Conservation (phyloP, 2,797 vertebrate species). For the Rousettus madagascariensis region DNA sequence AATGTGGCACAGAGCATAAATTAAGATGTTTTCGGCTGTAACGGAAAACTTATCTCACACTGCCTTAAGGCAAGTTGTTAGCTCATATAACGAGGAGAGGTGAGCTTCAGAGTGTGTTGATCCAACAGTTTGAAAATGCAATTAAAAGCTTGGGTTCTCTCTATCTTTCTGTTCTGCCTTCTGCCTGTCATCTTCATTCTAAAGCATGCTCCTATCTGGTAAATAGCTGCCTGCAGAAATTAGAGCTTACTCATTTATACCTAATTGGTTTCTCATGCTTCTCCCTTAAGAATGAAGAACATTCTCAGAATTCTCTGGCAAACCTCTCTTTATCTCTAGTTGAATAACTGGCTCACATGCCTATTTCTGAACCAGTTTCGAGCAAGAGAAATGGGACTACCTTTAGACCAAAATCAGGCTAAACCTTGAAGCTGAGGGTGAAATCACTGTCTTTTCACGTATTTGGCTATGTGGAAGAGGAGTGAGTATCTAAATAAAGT, state of each 20-base stretch:
- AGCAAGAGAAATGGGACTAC: background rate
- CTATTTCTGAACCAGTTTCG: conserved; percentile 4
- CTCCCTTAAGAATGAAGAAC: background rate
- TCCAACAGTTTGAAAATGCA: background rate
- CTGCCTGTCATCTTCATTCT: background rate
- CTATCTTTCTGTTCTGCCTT: background rate
- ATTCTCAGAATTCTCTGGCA: background rate
- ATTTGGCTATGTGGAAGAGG: background rate
- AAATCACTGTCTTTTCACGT: background rate
- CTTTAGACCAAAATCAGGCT: background rate
- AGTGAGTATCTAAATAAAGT: background rate
- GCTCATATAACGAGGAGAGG: background rate
- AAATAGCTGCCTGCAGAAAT: background rate
- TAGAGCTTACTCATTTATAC: background rate
- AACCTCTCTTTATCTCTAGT: background rate
- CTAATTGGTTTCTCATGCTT: background rate
- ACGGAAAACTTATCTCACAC: background rate
- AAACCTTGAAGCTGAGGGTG: background rate
- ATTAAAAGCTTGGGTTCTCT: background rate
- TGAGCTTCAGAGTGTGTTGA: background rate
- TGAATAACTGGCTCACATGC: background rate
- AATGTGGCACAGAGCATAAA: background rate
- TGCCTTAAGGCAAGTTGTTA: background rate
- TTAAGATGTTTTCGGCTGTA: background rate
- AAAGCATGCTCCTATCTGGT: background rate